phyloP scores from a whole-genome alignment of 2,113 vertebrate species.

The Excalfactoria chinensis region DNA sequence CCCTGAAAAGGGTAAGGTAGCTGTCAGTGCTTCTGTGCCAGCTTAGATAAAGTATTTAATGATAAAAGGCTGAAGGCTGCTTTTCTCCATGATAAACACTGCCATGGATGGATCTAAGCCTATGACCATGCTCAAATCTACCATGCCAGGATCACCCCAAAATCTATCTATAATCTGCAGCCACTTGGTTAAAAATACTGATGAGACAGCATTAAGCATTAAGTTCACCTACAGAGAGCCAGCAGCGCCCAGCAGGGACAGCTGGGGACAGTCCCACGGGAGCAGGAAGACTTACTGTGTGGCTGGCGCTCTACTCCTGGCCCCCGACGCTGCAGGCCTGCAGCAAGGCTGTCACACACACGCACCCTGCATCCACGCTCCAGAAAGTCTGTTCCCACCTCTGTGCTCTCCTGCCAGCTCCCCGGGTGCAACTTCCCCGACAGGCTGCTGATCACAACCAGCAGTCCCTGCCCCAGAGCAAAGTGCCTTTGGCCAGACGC shows the following conservation, averaged over 20 bases:
- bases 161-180: constrained; percentile 13
- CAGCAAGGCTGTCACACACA: neutral
- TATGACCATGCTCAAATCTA: neutral
- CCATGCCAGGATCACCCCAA: constrained; percentile 5
- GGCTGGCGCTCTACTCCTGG: constrained; percentile 41
- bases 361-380: constrained; percentile 24
- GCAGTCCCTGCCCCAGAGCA: neutral
- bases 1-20: neutral
- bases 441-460: neutral
- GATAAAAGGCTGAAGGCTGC: neutral
- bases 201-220: constrained; percentile 15
- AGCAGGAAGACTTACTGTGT: constrained; percentile 35
- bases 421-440: neutral
- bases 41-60: neutral
- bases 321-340: constrained; percentile 15
- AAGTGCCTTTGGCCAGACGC: neutral
- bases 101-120: neutral
- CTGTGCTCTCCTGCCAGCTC: neutral
- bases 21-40: neutral
- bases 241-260: constrained; percentile 7
- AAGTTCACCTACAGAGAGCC: neutral
- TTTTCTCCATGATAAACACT: neutral
- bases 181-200: constrained; percentile 31
- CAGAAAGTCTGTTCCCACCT: constrained; percentile 43
- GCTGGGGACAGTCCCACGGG: neutral